Conservation (phyloP, 2,888 invertebrate genomes). For the Chaitophorus viminalis region DNA sequence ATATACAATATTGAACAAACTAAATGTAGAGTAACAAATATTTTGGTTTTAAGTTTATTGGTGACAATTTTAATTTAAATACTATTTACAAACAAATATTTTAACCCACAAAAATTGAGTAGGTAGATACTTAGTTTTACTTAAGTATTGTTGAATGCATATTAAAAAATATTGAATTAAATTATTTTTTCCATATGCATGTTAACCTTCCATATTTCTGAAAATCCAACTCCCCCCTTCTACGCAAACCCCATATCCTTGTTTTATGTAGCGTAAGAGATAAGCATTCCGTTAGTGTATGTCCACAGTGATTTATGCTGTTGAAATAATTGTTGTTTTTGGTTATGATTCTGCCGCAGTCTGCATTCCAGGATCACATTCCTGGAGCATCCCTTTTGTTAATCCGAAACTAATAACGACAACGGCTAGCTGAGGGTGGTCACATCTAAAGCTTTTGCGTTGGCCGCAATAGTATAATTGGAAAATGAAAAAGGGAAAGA, state of each 20-base stretch:
- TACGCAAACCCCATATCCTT: slow-evolving; percentile 26
- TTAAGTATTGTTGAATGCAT: background rate
- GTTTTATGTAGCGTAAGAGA: slow-evolving; percentile 62
- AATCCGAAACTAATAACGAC: slow-evolving; percentile 61
- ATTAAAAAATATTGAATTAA: slow-evolving; percentile 24
- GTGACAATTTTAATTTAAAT: too few species aligned
- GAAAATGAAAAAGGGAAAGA: background rate
- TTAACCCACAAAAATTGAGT: too few species aligned
- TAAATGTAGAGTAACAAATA: too few species aligned
- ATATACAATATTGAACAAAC: too few species aligned
- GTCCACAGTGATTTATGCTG: slow-evolving; percentile 56
- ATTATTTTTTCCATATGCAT: slow-evolving; percentile 46
- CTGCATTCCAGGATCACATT: slow-evolving; percentile 54
- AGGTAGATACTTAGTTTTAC: too few species aligned
- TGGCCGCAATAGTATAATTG: slow-evolving; percentile 14
- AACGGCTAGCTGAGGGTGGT: slow-evolving; percentile 30
- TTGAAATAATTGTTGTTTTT: slow-evolving; percentile 61
- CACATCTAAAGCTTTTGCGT: slow-evolving; percentile 44
- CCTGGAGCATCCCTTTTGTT: slow-evolving; percentile 58
- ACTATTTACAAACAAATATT: too few species aligned
- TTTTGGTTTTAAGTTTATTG: too few species aligned
- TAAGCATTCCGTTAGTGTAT: slow-evolving; percentile 51
- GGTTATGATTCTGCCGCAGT: slow-evolving; percentile 55
- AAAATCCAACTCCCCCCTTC: slow-evolving; percentile 27
- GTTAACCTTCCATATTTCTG: slow-evolving; percentile 46